A percentile compares a stretch with the other conserved stretches of the same genome.
Conservation (phyloP, 2,888 invertebrate species). For the Danaus chrysippus region DNA sequence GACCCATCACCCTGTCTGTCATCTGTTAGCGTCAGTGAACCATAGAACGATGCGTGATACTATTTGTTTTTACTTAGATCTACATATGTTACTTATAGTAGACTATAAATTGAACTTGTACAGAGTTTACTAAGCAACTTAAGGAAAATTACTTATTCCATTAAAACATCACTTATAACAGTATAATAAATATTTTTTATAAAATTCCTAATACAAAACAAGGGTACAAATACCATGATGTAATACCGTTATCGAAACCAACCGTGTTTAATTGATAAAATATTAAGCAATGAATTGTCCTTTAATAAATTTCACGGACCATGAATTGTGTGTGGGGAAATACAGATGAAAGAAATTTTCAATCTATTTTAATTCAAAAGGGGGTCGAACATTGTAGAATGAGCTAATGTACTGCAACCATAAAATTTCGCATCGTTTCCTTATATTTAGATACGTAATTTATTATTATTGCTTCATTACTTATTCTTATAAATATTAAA, state of each 20-base stretch:
- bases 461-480: conserved; percentile 11
- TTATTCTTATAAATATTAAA: neutral
- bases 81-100: conserved; percentile 29
- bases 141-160: neutral
- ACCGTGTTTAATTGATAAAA: conserved; percentile 72
- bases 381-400: conserved; percentile 45
- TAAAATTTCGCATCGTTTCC: conserved; percentile 45
- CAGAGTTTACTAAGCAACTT: neutral
- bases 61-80: conserved; percentile 30
- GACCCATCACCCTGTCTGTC: conserved; percentile 47
- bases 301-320: conserved; percentile 70
- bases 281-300: conserved; percentile 61
- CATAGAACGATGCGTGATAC: conserved; percentile 32
- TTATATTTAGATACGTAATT: conserved; percentile 18
- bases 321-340: conserved; percentile 61
- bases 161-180: no score
- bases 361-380: conserved; percentile 58
- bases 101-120: conserved; percentile 9
- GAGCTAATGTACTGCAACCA: conserved; percentile 60
- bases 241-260: conserved; percentile 63
- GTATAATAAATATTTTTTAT: no score
- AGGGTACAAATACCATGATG: conserved; percentile 55
- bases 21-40: conserved; percentile 36
- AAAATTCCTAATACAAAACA: conserved; percentile 45
- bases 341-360: conserved; percentile 70